Base-by-base conservation (phyloP, 2,888 invertebrate genomes). In the Danaus chrysippus region DNA sequence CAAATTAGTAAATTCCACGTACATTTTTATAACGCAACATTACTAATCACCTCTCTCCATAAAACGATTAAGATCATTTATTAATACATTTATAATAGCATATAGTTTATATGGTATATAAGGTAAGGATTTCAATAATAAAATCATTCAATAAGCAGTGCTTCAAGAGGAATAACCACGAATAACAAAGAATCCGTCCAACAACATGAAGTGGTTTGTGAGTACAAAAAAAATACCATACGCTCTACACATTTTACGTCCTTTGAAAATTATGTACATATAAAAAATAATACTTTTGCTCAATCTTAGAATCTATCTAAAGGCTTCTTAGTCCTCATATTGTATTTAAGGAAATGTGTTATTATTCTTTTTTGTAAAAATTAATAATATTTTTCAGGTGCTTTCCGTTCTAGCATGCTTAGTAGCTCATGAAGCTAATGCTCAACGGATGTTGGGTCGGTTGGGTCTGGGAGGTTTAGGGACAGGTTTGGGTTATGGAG, bases 351-450 rank as follows among this genome's bases (percentile, higher is more conserved):
- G 11, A 49, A 15, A 49, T 17, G 11, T 17, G 15, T 49, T 49
- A 8, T 17, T 17, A 49, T 49, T 46, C 1, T 15, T n/a, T 46
- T 8, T 13, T 13, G 2, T 3, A 5, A 52, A 44, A 13, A 42
- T 52, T 42, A 43, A 10, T 60, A 23, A 44, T n/a, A 41, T 58
- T 41, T 46, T 46, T 1, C 63, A 71, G 71, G 54, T 65, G n/a
- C 10, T 68, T 15, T 46, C 62, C 10, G 23, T 64, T 13, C 55
- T 67, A 12, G 64, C 61, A 13, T 58, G 65, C 34, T 63, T 46
- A 9, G 17, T 63, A 43, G 68, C 66, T 12, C 46, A 56, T 42
- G 58, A 63, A 10, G 67, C 65, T 46, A 62, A 42, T 42, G 64
- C 68, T 3, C 56, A 44, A 11, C 53, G 42, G 11, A 44, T 49